Evolutionary conservation across 2,113 vertebrate species (phyloP).

Genomic region (Ascaphus truei): DNA sequence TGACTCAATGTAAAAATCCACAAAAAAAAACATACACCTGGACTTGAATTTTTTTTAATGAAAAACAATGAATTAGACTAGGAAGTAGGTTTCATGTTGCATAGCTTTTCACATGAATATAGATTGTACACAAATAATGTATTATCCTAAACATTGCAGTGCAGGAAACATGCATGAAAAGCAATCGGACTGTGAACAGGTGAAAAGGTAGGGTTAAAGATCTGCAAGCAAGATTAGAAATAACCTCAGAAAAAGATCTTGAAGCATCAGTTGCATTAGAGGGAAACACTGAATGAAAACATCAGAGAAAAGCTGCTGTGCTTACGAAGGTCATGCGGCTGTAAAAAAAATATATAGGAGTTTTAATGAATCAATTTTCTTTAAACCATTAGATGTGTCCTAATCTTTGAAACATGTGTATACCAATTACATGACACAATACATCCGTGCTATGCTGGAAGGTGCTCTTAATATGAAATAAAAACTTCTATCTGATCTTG

Average conservation of each 20-base stretch:
- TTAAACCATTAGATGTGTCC: conserved; percentile 4
- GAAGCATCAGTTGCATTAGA: conserved; percentile 10
- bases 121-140: conserved; percentile 20
- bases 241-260: neutral
- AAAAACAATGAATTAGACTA: neutral
- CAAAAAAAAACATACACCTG: too few relatives aligned
- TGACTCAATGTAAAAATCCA: neutral
- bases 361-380: conserved; percentile 34
- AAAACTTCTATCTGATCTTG: conserved; percentile 4
- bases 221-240: conserved; percentile 22
- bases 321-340: conserved; percentile 15
- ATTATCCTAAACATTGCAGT: neutral
- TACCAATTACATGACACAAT: conserved; percentile 27
- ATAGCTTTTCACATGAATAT: conserved; percentile 20
- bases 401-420: conserved; percentile 29
- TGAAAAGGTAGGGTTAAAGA: conserved; percentile 14
- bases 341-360: conserved; percentile 22
- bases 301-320: conserved; percentile 11
- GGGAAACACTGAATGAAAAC: conserved; percentile 21
- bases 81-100: neutral
- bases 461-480: conserved; percentile 23
- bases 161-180: conserved; percentile 9
- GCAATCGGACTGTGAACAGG: conserved; percentile 6
- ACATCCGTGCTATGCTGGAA: conserved; percentile 1
- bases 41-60: too few relatives aligned